Evolutionary conservation across 2,113 vertebrate species (phyloP).

Genomic region (Copsychus sechellarum): DNA sequence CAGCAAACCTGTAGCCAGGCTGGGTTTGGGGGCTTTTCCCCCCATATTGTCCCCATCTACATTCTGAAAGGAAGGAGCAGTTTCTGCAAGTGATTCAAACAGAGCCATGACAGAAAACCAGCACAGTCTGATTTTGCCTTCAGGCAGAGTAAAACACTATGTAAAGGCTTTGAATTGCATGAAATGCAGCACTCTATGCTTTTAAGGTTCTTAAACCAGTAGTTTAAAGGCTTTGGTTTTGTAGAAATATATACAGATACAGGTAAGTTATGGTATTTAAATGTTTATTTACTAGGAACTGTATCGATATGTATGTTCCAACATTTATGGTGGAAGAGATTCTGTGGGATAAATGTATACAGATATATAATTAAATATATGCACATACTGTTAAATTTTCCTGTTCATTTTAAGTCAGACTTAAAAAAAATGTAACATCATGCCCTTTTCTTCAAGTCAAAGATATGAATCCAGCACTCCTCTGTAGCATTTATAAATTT

Average conservation of each 20-base stretch:
- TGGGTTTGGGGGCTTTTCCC: not conserved
- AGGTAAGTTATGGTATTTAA: not conserved
- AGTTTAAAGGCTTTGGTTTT: conserved; percentile 13
- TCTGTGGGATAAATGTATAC: not conserved
- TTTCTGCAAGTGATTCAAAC: not conserved
- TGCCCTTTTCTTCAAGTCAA: not conserved
- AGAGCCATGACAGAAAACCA: not conserved
- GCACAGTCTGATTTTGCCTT: not conserved
- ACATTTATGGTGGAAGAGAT: not conserved
- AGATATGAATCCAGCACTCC: not conserved
- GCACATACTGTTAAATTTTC: not conserved
- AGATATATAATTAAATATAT: conserved; percentile 1
- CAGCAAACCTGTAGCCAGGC: not conserved
- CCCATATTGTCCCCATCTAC: not conserved
- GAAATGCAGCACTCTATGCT: not conserved
- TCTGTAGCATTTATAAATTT: not conserved
- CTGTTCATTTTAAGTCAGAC: not conserved
- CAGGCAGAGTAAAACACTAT: not conserved
- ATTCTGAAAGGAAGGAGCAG: not conserved
- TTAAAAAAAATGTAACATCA: not conserved
- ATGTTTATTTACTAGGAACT: not conserved
- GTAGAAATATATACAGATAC: conserved; percentile 13
- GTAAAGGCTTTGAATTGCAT: not conserved
- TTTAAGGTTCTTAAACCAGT: not conserved
- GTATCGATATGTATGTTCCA: not conserved